Percentiles rank a stretch among this genome's conserved stretches.
phyloP scores from a whole-genome alignment of 1,140 invertebrate genomes.

The Trichogramma pretiosum region DNA sequence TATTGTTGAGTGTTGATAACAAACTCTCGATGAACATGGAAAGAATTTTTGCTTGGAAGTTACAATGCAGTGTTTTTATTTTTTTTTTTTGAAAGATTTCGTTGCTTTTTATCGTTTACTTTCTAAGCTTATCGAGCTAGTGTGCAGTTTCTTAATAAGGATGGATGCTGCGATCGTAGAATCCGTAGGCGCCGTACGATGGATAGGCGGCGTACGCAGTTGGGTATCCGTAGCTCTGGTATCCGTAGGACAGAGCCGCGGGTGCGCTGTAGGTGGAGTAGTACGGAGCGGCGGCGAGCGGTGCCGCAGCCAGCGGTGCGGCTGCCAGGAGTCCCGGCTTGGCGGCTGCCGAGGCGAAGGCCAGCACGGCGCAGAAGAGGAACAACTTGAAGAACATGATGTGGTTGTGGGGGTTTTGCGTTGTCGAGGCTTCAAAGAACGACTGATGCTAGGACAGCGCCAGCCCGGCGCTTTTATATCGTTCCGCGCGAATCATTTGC shows the following conservation, averaged over 20 bases:
- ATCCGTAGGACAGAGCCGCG: too few species aligned
- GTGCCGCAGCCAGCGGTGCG: background rate
- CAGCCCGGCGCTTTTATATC: background rate
- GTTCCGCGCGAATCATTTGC: too few species aligned
- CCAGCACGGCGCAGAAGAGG: background rate
- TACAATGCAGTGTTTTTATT: too few species aligned
- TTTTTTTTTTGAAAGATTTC: too few species aligned
- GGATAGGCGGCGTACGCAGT: background rate
- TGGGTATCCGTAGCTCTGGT: too few species aligned
- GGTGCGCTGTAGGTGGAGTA: background rate
- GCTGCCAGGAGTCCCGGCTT: background rate
- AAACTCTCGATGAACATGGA: too few species aligned
- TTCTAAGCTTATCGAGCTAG: too few species aligned
- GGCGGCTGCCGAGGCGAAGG: background rate
- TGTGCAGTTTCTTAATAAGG: too few species aligned
- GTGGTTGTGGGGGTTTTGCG: background rate
- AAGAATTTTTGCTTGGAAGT: too few species aligned
- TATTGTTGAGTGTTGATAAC: too few species aligned
- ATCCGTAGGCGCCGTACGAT: background rate
- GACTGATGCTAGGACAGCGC: background rate
- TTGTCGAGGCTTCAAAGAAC: constrained; percentile 1
- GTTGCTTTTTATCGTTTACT: too few species aligned
- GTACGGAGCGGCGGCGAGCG: background rate
- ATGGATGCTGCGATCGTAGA: background rate
- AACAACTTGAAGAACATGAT: constrained; percentile 9